Evolutionary conservation across 2,888 invertebrate genomes (phyloP).

Genomic region (Lucinisca nassula): DNA sequence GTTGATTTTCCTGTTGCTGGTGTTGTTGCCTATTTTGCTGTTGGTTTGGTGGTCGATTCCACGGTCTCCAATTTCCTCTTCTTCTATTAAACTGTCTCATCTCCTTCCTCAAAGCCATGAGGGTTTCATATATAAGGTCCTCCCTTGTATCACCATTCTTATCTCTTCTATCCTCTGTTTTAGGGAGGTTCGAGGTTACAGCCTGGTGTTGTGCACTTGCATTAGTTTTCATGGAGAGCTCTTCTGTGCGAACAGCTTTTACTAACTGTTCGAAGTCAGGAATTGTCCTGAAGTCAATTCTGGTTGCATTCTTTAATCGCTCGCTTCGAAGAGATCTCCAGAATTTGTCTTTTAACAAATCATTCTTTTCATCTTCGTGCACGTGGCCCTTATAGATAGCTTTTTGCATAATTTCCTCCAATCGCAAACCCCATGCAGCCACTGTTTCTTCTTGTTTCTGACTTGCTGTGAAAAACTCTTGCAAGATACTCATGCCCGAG

Average conservation of each 20-base stretch:
- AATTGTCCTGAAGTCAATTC: no score
- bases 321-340: not conserved
- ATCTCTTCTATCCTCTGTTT: not conserved
- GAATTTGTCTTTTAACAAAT: not conserved
- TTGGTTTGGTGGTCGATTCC: not conserved
- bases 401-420: not conserved
- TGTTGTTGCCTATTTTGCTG: not conserved
- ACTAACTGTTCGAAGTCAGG: no score
- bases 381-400: not conserved
- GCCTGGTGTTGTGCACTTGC: no score
- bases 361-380: not conserved
- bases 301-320: not conserved
- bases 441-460: not conserved
- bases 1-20: not conserved
- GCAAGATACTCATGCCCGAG: not conserved
- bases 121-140: not conserved
- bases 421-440: not conserved
- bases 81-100: not conserved
- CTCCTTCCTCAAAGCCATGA: not conserved
- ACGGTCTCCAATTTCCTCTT: not conserved
- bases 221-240: no score
- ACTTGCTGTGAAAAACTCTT: not conserved
- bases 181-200: not conserved
- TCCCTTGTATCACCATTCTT: not conserved
- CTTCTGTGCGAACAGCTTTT: no score